Evolutionary conservation across 1,140 invertebrate genomes (phyloP), one percentile per base, ranked within the genome.

Genomic region (Carcinoscorpius rotundicauda): DNA sequence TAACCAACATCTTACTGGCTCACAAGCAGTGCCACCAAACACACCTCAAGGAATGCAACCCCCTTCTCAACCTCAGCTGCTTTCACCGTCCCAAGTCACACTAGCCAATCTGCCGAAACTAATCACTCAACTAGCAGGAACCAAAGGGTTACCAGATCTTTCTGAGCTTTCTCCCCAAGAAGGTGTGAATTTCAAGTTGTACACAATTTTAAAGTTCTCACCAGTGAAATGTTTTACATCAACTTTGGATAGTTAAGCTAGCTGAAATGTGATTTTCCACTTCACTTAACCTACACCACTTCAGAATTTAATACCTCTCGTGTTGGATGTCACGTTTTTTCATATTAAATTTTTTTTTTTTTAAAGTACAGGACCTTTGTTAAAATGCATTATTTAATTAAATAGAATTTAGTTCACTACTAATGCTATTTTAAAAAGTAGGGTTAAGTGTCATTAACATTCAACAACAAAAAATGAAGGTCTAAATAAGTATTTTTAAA

Each of bases 101-200:
- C 63, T 80, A 53, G 77, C 79, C 56, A 81, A 75, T 72, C 75
- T 82, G 65, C 81, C 81, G 5, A 69, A 68, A 60, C 73, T 82
- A 62, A 72, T 82, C 11, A 81, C 80, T 55, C 81, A 82, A 75
- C 81, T 81, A 64, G 78, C 79, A 59, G 78, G 76, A 72, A 78
- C 78, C 66, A 68, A 71, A 69, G 71, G 71, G 55, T 66, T 77
- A 68, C 73, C 71, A 56, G 69, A 71, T 67, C 64, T 73, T 10
- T 76, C 75, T 49, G 81, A 77, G 52, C 75, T 81, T 61, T 78
- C 80, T 29, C 76, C 81, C 50, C 80, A 82, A 63, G 81, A 82
- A 69, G 70, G 68, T 68, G 61, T 63, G 60, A 9, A 50, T 11
- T 63, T 53, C 3, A 50, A 48, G 10, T 59, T 8, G 48, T 11